A percentile compares a stretch with the other conserved stretches of the same genome.
These are phyloP conservation scores for Gobiocypris rarus DNA, from an alignment of 2,113 vertebrate genomes.

Conservation along the genomic window DNA sequence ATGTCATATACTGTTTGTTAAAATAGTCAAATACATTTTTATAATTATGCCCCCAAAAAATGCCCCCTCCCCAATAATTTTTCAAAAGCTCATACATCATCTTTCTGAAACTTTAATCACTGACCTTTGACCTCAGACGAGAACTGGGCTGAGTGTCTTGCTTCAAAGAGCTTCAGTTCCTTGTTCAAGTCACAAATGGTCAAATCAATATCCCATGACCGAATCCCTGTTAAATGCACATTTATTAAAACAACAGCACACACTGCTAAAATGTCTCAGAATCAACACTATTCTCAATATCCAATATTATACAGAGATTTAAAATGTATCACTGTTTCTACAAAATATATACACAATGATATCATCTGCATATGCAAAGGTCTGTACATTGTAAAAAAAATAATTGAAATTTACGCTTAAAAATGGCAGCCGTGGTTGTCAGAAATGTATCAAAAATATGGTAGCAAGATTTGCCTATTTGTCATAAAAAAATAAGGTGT, in stretches of 20 bases:
- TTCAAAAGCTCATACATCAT: neutral
- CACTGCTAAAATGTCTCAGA: neutral
- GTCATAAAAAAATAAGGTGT: no score
- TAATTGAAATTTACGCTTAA: no score
- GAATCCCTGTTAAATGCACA: slow-evolving; percentile 77
- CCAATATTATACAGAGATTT: neutral
- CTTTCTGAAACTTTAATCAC: slow-evolving; percentile 49
- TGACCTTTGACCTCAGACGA: slow-evolving; percentile 94
- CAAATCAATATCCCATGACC: slow-evolving; percentile 85
- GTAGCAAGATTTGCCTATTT: no score
- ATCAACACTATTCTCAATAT: neutral
- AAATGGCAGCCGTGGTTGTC: no score
- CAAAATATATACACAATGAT: neutral
- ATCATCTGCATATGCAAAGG: neutral
- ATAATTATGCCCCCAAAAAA: no score
- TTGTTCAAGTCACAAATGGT: slow-evolving; percentile 84
- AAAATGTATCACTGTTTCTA: no score
- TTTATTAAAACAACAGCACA: neutral
- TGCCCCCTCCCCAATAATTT: neutral
- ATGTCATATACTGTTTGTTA: neutral
- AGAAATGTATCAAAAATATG: no score
- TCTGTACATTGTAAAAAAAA: no score
- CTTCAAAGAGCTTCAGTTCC: slow-evolving; percentile 88
- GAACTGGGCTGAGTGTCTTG: slow-evolving; percentile 90
- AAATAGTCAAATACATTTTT: neutral